A percentile compares a stretch with the other conserved stretches of the same genome.
Conservation (phyloP, 2,113 vertebrate genomes). For the Brienomyrus longianalis region DNA sequence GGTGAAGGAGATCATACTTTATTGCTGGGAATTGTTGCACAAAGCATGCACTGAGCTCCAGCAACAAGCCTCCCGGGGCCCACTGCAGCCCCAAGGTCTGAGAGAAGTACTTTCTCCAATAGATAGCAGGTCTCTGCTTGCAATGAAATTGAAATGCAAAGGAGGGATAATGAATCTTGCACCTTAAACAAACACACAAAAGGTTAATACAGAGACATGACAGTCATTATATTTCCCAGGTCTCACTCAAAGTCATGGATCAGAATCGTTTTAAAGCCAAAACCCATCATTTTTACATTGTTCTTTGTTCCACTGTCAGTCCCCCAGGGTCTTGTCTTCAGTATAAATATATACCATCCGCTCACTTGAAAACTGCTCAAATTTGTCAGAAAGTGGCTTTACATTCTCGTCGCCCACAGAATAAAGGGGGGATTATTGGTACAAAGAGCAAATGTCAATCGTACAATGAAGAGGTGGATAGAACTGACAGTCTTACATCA, state of each 20-base stretch:
- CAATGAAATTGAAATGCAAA: not conserved
- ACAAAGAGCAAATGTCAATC: slow-evolving; percentile 1
- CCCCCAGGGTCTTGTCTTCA: not conserved
- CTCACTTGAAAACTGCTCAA: not conserved
- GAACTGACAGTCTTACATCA: not conserved
- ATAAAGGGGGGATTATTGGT: not conserved
- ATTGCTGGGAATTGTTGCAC: not conserved
- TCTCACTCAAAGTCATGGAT: not conserved
- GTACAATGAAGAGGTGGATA: not conserved
- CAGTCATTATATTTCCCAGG: not conserved
- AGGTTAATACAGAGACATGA: not conserved
- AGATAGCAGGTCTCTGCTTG: not conserved
- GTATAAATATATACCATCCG: slow-evolving; percentile 6
- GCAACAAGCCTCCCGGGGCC: not conserved
- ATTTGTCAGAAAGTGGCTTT: not conserved
- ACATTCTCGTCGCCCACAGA: not conserved
- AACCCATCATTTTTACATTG: not conserved
- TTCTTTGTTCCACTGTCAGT: slow-evolving; percentile 7
- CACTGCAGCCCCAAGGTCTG: not conserved
- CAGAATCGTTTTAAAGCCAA: not conserved
- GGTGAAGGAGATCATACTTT: not conserved
- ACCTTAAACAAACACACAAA: slow-evolving; percentile 10
- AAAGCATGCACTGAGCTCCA: not conserved
- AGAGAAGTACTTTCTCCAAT: not conserved
- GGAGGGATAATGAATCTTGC: not conserved